Evolutionary conservation across 2,113 vertebrate genomes (phyloP).

Genomic region (Cygnus buccinator): DNA sequence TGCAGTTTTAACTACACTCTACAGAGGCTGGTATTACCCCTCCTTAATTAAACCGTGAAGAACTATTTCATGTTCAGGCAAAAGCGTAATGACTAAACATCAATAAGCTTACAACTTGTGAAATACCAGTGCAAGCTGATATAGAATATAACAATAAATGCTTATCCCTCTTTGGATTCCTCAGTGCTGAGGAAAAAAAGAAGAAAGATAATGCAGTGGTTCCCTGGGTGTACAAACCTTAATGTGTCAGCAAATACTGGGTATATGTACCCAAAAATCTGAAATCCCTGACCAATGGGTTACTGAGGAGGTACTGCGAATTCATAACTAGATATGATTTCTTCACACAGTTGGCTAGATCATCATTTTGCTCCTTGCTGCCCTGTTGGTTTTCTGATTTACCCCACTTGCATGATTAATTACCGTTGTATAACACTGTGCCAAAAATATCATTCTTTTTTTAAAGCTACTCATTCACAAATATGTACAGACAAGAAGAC

Average conservation of each 20-base stretch:
- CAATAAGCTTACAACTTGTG: not conserved
- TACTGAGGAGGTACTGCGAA: not conserved
- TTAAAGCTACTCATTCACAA: conserved; percentile 40
- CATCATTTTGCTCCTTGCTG: not conserved
- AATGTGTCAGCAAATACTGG: not conserved
- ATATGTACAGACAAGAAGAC: conserved; percentile 19
- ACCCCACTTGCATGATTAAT: conserved; percentile 31
- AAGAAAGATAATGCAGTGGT: not conserved
- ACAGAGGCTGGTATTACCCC: not conserved
- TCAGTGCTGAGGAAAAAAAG: not conserved
- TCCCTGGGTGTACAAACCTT: not conserved
- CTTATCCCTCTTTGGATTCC: not conserved
- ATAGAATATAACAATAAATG: not conserved
- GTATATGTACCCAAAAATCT: not conserved
- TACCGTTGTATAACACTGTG: conserved; percentile 36
- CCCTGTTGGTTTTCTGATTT: conserved; percentile 49
- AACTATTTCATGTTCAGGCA: not conserved
- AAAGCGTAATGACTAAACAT: not conserved
- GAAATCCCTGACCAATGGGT: not conserved
- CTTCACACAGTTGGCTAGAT: not conserved
- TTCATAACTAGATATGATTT: not conserved
- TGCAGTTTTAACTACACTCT: not conserved
- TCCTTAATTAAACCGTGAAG: not conserved
- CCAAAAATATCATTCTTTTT: conserved; percentile 49
- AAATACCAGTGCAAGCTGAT: fast-evolving